Percentiles rank a stretch among this genome's conserved stretches.
phyloP scores from a whole-genome alignment of 2,888 invertebrate species.

The Mythimna impura region DNA sequence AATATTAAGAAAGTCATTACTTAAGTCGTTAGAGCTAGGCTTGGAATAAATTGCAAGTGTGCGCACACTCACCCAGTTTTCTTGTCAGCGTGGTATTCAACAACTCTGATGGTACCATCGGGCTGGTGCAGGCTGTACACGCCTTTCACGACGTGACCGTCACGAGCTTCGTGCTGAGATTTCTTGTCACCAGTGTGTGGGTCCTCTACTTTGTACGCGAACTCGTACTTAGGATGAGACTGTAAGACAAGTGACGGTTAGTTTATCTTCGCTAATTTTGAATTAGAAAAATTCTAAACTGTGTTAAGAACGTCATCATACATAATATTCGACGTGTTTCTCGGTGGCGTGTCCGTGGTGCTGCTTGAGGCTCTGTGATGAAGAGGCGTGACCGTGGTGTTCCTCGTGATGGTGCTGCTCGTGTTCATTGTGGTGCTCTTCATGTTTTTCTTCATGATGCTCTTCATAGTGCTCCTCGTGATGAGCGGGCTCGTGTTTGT shows the following conservation, averaged over 20 bases:
- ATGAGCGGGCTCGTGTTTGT: conserved; percentile 29
- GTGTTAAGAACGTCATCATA: conserved; percentile 33
- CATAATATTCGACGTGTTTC: conserved; percentile 67
- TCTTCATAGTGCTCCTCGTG: conserved; percentile 31
- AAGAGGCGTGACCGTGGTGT: conserved; percentile 50
- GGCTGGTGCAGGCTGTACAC: conserved; percentile 88
- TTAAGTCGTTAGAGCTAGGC: neutral
- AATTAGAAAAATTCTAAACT: neutral
- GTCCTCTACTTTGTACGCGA: conserved; percentile 85
- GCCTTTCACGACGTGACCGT: conserved; percentile 90
- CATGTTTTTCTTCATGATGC: conserved; percentile 18
- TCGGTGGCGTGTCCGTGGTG: conserved; percentile 60
- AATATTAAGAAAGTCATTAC: neutral
- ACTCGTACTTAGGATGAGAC: conserved; percentile 85
- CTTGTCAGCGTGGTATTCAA: conserved; percentile 85
- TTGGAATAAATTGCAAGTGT: no score
- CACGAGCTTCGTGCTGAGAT: conserved; percentile 85
- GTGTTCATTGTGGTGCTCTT: conserved; percentile 21
- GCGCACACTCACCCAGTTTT: conserved; percentile 63
- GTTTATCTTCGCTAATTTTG: no score
- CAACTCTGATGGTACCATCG: conserved; percentile 81
- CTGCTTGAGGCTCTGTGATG: conserved; percentile 63
- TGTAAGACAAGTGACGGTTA: conserved; percentile 30
- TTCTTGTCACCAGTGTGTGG: conserved; percentile 88
- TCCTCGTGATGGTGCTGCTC: conserved; percentile 4